Percentiles rank a stretch among this genome's conserved stretches.
phyloP scores from a whole-genome alignment of 2,888 invertebrate species.

The Lochmaea crataegi region DNA sequence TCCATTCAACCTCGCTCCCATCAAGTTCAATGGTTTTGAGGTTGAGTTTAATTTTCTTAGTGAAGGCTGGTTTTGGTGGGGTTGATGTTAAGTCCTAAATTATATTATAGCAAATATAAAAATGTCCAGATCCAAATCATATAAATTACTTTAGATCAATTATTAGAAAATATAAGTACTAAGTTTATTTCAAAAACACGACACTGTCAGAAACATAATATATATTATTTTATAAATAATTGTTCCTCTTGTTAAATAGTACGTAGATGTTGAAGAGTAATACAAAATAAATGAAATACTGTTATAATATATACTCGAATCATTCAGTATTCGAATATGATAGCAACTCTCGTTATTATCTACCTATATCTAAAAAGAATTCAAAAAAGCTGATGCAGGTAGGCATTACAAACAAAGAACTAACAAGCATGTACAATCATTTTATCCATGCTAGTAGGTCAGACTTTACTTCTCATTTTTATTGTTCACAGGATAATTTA shows the following conservation, averaged over 20 bases:
- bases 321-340: background rate
- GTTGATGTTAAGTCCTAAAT: too few species aligned
- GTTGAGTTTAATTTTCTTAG: too few species aligned
- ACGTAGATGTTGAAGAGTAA: background rate
- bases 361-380: constrained; percentile 8
- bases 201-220: too few species aligned
- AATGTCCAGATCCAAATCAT: too few species aligned
- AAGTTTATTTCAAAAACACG: too few species aligned
- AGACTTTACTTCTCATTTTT: constrained; percentile 33
- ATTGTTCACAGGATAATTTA: constrained; percentile 35
- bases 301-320: background rate
- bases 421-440: constrained; percentile 27
- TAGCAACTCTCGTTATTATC: background rate
- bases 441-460: constrained; percentile 39
- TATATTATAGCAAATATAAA: too few species aligned
- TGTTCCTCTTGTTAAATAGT: background rate
- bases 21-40: too few species aligned
- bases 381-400: constrained; percentile 2
- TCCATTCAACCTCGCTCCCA: too few species aligned
- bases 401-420: constrained; percentile 31
- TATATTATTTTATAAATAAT: background rate
- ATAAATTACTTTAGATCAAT: too few species aligned
- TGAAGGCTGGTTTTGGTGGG: too few species aligned
- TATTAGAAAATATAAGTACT: too few species aligned
- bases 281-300: background rate